These are phyloP conservation scores for Python bivittatus DNA, from an alignment of 2,113 vertebrate species.

Conservation along the genomic window DNA sequence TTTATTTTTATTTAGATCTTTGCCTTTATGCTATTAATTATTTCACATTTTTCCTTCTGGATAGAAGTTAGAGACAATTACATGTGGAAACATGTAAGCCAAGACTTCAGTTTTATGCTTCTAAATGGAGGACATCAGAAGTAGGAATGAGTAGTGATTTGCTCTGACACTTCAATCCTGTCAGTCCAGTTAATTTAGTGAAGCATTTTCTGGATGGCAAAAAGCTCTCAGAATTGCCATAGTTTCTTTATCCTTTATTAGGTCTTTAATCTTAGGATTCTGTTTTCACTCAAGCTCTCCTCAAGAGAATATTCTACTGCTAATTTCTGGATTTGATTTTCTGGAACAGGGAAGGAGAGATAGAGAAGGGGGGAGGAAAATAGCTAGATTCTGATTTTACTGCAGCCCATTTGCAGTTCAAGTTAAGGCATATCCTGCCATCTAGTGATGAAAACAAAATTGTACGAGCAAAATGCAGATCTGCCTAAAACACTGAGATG, in stretches of 20 bases:
- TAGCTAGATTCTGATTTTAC: not conserved
- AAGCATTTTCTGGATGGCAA: not conserved
- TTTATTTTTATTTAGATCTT: constrained; percentile 21
- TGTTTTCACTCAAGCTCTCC: not conserved
- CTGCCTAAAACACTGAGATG: not conserved
- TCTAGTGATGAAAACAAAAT: constrained; percentile 62
- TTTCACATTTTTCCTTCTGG: not conserved
- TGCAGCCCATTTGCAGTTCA: constrained; percentile 19
- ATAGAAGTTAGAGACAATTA: constrained; percentile 33
- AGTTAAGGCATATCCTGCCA: constrained; percentile 64
- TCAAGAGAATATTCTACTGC: not conserved
- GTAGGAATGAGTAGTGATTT: not conserved
- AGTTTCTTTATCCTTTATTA: not conserved
- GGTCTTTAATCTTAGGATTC: not conserved
- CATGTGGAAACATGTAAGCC: constrained; percentile 26
- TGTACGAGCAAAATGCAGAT: constrained; percentile 29
- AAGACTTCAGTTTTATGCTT: not conserved
- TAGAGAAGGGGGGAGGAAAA: not conserved
- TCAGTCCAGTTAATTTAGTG: constrained; percentile 28
- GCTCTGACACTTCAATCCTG: constrained; percentile 18
- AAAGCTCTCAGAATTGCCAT: not conserved
- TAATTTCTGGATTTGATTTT: constrained; percentile 18
- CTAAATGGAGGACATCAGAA: not conserved
- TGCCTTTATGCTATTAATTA: constrained; percentile 27
- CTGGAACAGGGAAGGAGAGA: constrained; percentile 11